These are phyloP conservation scores for Peromyscus maniculatus DNA, from an alignment of 2,113 vertebrate species.

Conservation along the genomic window DNA sequence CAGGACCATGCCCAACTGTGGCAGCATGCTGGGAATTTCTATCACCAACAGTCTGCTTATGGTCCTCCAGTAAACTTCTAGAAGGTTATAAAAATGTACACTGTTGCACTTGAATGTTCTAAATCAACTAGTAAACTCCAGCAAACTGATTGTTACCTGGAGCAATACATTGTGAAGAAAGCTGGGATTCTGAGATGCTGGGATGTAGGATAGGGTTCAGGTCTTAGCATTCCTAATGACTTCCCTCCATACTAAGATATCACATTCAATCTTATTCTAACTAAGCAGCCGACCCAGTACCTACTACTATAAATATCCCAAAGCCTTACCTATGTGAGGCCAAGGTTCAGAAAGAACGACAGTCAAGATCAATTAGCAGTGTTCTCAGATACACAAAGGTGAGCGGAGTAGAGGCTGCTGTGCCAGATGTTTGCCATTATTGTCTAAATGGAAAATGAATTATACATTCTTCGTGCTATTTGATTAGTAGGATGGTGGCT, in stretches of 20 bases:
- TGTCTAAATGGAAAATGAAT: constrained; percentile 15
- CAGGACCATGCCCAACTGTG: no score
- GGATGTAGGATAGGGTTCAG: no score
- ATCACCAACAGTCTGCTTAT: neutral
- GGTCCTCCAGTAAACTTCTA: neutral
- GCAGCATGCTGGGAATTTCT: no score
- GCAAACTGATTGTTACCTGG: neutral
- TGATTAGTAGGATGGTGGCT: neutral
- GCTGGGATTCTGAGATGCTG: neutral
- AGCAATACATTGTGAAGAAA: neutral
- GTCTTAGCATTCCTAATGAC: neutral
- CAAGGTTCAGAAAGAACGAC: constrained; percentile 34
- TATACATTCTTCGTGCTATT: neutral
- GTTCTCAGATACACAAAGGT: neutral
- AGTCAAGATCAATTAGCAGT: constrained; percentile 55
- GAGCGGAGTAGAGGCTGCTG: neutral
- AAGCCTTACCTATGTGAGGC: neutral
- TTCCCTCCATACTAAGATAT: neutral
- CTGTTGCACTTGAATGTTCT: neutral
- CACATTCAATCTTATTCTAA: neutral
- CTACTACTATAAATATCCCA: constrained; percentile 50
- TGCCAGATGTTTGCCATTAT: constrained; percentile 35
- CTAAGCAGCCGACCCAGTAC: neutral
- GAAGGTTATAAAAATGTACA: neutral
- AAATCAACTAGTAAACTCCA: constrained; percentile 16